These are phyloP conservation scores for Raja brachyura DNA, from an alignment of 2,113 vertebrate genomes.

Conservation along the genomic window DNA sequence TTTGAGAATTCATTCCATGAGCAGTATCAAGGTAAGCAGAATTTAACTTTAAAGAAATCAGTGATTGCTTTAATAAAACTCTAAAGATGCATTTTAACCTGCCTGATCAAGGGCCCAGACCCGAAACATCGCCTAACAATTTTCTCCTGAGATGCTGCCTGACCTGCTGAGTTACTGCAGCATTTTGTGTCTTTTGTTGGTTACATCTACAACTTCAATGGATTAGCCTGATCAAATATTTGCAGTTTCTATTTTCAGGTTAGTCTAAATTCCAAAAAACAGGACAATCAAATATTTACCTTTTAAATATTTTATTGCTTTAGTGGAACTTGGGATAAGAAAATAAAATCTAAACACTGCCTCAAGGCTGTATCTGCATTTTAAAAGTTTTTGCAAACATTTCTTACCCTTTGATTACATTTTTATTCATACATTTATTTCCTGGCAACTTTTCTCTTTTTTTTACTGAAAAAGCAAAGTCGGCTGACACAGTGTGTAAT, in stretches of 20 bases:
- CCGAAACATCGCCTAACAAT: too few relatives aligned
- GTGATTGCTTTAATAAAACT: background rate
- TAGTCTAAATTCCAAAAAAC: background rate
- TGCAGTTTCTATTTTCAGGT: background rate
- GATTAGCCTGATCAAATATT: background rate
- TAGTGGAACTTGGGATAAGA: background rate
- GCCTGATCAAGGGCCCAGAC: too few relatives aligned
- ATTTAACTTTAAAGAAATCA: background rate
- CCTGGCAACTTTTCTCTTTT: background rate
- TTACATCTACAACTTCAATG: background rate
- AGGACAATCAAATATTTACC: background rate
- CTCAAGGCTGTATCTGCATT: background rate
- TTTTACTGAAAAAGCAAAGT: background rate
- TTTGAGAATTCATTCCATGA: background rate
- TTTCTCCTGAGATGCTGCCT: too few relatives aligned
- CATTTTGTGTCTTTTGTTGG: background rate
- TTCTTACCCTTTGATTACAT: background rate
- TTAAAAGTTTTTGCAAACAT: background rate
- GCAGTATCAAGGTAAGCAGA: background rate
- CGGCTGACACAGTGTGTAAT: background rate
- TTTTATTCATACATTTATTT: background rate
- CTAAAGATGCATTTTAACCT: background rate
- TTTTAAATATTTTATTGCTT: background rate
- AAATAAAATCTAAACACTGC: background rate
- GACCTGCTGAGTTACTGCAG: too few relatives aligned